These are phyloP conservation scores for Bactericera cockerelli DNA, from an alignment of 1,140 invertebrate genomes.

Conservation along the genomic window DNA sequence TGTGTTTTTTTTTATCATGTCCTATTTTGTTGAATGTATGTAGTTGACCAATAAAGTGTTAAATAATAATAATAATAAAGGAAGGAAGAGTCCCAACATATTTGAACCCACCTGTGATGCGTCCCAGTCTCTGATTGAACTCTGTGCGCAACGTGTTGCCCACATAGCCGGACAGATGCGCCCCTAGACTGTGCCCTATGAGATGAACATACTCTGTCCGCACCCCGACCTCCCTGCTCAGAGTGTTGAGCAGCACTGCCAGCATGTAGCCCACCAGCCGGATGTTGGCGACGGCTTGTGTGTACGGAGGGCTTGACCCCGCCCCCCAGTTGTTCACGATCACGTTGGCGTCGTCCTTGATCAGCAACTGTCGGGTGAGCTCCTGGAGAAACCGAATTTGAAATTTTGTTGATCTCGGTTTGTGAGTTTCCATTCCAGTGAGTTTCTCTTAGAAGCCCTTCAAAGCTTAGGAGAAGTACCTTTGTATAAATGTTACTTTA, in stretches of 20 bases:
- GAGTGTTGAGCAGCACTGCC: conserved; percentile 44
- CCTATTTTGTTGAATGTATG: no score
- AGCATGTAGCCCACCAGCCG: conserved; percentile 66
- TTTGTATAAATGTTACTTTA: no score
- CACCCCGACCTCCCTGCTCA: conserved; percentile 37
- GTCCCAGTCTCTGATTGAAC: conserved; percentile 45
- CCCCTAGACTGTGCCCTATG: conserved; percentile 80
- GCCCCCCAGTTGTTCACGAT: conserved; percentile 69
- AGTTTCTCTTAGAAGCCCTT: no score
- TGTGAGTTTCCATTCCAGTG: background rate
- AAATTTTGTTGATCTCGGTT: conserved; percentile 13
- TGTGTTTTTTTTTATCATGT: no score
- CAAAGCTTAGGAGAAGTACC: no score
- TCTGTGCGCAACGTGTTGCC: conserved; percentile 52
- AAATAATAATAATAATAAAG: no score
- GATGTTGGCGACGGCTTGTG: conserved; percentile 81
- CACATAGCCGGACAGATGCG: conserved; percentile 69
- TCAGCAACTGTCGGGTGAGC: conserved; percentile 45
- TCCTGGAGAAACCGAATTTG: conserved; percentile 27
- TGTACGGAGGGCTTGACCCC: conserved; percentile 71
- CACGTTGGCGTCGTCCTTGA: conserved; percentile 50
- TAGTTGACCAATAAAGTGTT: no score
- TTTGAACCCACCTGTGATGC: conserved; percentile 38
- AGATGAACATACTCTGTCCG: conserved; percentile 42
- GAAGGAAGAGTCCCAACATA: no score